A percentile compares a stretch with the other conserved stretches of the same genome.
These are phyloP conservation scores for Raillietiella orientalis DNA, from an alignment of 2,888 invertebrate genomes.

Conservation along the genomic window DNA sequence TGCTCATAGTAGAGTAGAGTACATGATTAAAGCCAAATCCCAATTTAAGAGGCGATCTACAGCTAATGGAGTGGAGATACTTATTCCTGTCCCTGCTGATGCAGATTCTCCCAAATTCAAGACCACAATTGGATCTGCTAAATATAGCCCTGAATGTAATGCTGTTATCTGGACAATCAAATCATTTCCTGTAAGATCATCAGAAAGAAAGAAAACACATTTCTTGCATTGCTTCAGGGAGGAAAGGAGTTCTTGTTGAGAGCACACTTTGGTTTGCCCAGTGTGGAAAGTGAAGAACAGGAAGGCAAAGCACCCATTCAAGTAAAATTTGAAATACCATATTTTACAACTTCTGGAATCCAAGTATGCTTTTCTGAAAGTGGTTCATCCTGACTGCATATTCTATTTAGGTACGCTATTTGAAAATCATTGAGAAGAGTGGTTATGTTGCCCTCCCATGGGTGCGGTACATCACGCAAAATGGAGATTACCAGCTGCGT, in stretches of 20 bases:
- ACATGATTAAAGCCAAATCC: slow-evolving; percentile 96
- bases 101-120: slow-evolving; percentile 97
- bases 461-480: slow-evolving; percentile 98
- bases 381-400: slow-evolving; percentile 2
- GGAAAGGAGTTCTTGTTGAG: slow-evolving; percentile 95
- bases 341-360: slow-evolving; percentile 93
- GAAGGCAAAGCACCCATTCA: slow-evolving; percentile 94
- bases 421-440: slow-evolving; percentile 95
- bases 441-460: slow-evolving; percentile 95
- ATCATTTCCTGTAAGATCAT: slow-evolving; percentile 48
- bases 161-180: slow-evolving; percentile 93
- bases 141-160: slow-evolving; percentile 87
- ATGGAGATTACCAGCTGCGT: slow-evolving; percentile 88
- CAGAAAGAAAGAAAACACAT: slow-evolving; percentile 1
- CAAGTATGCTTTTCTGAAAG: slow-evolving; percentile 25
- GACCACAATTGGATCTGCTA: slow-evolving; percentile 82
- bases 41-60: slow-evolving; percentile 92
- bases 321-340: slow-evolving; percentile 96
- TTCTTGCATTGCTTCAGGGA: slow-evolving; percentile 29
- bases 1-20: slow-evolving; percentile 85
- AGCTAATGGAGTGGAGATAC: slow-evolving; percentile 93
- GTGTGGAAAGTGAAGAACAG: slow-evolving; percentile 67
- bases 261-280: slow-evolving; percentile 87
- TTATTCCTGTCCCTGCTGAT: slow-evolving; percentile 80
- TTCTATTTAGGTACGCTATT: slow-evolving; percentile 31